Percentiles rank a stretch among this genome's conserved stretches.
These are phyloP conservation scores for Leptogaster cylindrica DNA, from an alignment of 2,888 invertebrate genomes.

Conservation along the genomic window DNA sequence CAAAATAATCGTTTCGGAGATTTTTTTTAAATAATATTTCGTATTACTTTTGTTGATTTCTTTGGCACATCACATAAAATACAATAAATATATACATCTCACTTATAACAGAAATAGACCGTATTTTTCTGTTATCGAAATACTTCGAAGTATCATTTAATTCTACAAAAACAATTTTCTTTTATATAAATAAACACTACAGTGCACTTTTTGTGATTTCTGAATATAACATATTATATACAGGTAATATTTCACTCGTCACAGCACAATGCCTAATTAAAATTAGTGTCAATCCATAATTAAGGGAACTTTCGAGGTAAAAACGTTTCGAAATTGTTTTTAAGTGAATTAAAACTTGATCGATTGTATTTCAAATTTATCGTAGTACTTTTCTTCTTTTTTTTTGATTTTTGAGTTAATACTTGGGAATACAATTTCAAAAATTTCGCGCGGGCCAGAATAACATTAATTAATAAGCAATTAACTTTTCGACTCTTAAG, in stretches of 20 bases:
- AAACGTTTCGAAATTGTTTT: neutral
- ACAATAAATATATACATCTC: slow-evolving; percentile 11
- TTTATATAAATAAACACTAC: no score
- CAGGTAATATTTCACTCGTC: no score
- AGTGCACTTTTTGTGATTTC: no score
- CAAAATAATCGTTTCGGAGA: no score
- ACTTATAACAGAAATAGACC: slow-evolving; percentile 32
- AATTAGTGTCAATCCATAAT: no score
- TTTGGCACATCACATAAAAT: neutral
- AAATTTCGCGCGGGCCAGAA: slow-evolving; percentile 4
- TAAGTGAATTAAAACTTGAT: neutral
- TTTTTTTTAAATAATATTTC: no score
- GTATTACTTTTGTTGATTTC: neutral
- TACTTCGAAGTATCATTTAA: neutral
- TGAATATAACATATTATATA: no score
- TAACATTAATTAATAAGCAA: slow-evolving; percentile 9
- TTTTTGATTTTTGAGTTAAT: neutral
- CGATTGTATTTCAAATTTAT: no score
- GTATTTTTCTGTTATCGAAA: slow-evolving; percentile 10
- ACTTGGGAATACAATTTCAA: neutral
- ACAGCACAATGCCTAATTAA: no score
- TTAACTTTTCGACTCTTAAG: neutral
- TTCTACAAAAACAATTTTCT: neutral
- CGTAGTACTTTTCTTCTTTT: neutral
- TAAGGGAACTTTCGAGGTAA: no score